Evolutionary conservation across 2,888 invertebrate genomes (phyloP).

Genomic region (Hirtodrosophila alboralis): DNA sequence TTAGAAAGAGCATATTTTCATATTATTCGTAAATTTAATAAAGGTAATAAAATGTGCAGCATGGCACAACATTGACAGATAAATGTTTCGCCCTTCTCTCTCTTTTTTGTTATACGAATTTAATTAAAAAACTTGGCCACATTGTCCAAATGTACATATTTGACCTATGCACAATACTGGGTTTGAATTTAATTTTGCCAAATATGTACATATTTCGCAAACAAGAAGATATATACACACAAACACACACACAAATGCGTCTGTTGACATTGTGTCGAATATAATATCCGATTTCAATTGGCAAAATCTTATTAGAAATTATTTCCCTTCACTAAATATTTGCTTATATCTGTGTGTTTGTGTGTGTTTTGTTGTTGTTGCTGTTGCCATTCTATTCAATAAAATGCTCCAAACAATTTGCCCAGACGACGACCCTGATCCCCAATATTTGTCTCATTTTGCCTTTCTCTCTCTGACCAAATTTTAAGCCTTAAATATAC

Average conservation of each 20-base stretch:
- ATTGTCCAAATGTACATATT: slow-evolving; percentile 37
- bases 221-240: slow-evolving; percentile 15
- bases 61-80: slow-evolving; percentile 1
- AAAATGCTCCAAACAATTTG: slow-evolving; percentile 40
- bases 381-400: slow-evolving; percentile 54
- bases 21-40: too few relatives aligned
- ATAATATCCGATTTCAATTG: slow-evolving; percentile 66
- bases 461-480: slow-evolving; percentile 7
- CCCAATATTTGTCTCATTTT: slow-evolving; percentile 27
- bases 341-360: slow-evolving; percentile 32
- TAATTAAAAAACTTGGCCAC: slow-evolving; percentile 53
- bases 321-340: slow-evolving; percentile 73
- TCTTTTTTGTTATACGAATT: slow-evolving; percentile 25
- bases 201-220: slow-evolving; percentile 44
- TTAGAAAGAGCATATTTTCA: too few relatives aligned
- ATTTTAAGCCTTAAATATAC: slow-evolving; percentile 65
- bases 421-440: slow-evolving; percentile 7
- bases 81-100: too few relatives aligned
- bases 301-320: slow-evolving; percentile 74
- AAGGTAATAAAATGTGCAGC: not conserved
- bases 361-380: slow-evolving; percentile 27
- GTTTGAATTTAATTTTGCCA: slow-evolving; percentile 46
- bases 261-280: slow-evolving; percentile 39
- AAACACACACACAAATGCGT: slow-evolving; percentile 7
- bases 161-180: slow-evolving; percentile 17